Evolutionary conservation across 2,113 vertebrate genomes (phyloP).

Genomic region (Chrysochloris asiatica): DNA sequence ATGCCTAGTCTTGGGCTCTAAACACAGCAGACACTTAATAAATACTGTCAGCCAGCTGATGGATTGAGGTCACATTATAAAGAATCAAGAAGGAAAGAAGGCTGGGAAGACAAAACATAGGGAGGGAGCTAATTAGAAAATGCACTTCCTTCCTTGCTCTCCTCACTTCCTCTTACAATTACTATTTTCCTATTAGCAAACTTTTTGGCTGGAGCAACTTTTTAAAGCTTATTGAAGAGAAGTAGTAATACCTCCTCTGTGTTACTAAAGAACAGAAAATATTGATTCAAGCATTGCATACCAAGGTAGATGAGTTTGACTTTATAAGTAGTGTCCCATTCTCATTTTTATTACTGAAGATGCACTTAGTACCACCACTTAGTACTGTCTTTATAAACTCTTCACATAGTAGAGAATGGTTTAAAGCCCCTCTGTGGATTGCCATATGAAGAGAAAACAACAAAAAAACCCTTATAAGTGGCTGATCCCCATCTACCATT

Average conservation of each 20-base stretch:
- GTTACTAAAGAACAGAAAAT: constrained; percentile 21
- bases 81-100: neutral
- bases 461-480: constrained; percentile 55
- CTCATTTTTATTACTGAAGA: constrained; percentile 48
- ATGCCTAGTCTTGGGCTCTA: neutral
- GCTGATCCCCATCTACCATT: constrained; percentile 37
- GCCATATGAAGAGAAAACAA: constrained; percentile 51
- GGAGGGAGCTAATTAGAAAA: neutral
- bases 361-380: constrained; percentile 40
- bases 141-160: neutral
- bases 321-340: neutral
- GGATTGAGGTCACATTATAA: neutral
- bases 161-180: neutral
- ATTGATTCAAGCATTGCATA: neutral
- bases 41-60: neutral
- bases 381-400: constrained; percentile 20
- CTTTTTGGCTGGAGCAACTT: neutral
- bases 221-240: constrained; percentile 26
- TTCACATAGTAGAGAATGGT: neutral
- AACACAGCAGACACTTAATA: neutral
- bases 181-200: constrained; percentile 9
- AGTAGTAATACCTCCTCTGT: neutral
- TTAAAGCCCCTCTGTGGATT: neutral
- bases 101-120: neutral
- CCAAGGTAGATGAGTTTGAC: neutral